A percentile compares a stretch with the other conserved stretches of the same genome.
These are phyloP conservation scores for Stegana nigrithorax DNA, from an alignment of 2,888 invertebrate species.

Conservation along the genomic window DNA sequence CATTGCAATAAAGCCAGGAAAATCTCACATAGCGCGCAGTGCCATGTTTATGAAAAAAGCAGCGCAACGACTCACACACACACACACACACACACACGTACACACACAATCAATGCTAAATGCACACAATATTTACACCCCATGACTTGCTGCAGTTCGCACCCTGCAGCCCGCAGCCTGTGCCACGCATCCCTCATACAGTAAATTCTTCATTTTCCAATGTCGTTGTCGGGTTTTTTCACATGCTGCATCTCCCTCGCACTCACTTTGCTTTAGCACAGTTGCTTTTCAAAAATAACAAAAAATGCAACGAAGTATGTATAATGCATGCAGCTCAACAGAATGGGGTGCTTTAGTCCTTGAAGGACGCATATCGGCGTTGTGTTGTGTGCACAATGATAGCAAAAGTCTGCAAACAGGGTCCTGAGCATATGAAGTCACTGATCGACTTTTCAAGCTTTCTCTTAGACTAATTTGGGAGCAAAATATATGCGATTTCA, in stretches of 20 bases:
- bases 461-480: no score
- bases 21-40: conserved; percentile 4
- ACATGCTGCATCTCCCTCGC: background rate
- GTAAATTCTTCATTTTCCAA: no score
- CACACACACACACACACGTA: background rate
- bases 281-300: background rate
- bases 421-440: no score
- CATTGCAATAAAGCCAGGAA: conserved; percentile 39
- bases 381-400: background rate
- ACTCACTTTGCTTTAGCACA: background rate
- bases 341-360: background rate
- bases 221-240: background rate
- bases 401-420: no score
- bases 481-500: no score
- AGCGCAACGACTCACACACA: background rate
- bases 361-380: background rate
- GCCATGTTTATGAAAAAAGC: background rate
- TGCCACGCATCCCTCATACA: no score
- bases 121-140: no score
- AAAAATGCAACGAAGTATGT: conserved; percentile 14
- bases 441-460: no score
- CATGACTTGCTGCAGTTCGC: no score
- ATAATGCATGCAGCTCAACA: conserved; percentile 10
- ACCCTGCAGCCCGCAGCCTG: background rate
- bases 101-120: no score